phyloP scores from a whole-genome alignment of 2,113 vertebrate species.

The Rhagologus leucostigma region DNA sequence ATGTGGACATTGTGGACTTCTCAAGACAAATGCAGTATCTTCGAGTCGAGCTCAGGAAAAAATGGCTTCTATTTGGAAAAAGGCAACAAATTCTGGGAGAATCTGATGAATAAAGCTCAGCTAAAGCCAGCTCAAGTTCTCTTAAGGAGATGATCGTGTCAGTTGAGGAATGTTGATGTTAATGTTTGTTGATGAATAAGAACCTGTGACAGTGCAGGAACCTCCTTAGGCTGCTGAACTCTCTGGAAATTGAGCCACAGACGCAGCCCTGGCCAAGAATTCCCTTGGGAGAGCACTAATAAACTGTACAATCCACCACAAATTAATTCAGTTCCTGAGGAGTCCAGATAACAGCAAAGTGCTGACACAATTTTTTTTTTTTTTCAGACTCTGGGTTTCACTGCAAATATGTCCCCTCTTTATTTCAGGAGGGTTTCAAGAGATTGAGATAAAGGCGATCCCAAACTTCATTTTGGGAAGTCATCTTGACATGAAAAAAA shows the following conservation, averaged over 20 bases:
- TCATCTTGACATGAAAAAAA: background rate
- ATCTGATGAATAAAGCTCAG: background rate
- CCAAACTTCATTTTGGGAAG: background rate
- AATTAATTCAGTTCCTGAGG: background rate
- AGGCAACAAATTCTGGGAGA: background rate
- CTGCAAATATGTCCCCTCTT: background rate
- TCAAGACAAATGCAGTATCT: rapidly evolving
- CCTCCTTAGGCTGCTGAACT: background rate
- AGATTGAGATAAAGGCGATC: background rate
- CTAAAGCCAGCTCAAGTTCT: background rate
- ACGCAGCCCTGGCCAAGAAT: background rate
- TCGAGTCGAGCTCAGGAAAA: rapidly evolving
- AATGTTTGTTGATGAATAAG: background rate
- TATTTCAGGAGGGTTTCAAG: background rate
- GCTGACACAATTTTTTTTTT: background rate
- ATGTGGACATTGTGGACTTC: rapidly evolving
- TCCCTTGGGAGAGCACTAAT: background rate
- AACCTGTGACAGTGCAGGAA: background rate
- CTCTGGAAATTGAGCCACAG: background rate
- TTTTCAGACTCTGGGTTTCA: background rate
- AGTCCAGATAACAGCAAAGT: background rate
- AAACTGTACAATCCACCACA: background rate
- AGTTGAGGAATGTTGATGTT: background rate
- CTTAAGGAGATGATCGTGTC: background rate
- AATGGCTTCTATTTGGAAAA: background rate